These are phyloP conservation scores for Sapayoa aenigma DNA, from an alignment of 2,113 vertebrate genomes.

Conservation along the genomic window DNA sequence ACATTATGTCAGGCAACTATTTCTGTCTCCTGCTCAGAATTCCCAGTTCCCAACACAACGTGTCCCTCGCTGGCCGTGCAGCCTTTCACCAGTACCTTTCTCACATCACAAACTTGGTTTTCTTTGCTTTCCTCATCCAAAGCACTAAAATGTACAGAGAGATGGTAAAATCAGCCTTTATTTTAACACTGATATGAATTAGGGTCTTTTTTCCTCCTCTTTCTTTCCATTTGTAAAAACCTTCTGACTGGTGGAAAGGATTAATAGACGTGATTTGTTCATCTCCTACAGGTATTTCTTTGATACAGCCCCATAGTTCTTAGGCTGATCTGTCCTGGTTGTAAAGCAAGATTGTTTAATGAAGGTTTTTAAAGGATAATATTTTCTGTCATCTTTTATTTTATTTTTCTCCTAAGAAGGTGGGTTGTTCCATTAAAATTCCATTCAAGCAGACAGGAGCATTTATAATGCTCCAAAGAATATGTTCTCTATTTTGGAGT, in stretches of 20 bases:
- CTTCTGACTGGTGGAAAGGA: neutral
- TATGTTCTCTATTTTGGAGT: constrained; percentile 48
- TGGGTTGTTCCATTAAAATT: constrained; percentile 59
- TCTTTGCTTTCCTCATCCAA: neutral
- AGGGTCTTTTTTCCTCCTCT: neutral
- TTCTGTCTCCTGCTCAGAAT: neutral
- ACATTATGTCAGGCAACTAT: neutral
- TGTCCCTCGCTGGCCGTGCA: neutral
- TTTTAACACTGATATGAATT: neutral
- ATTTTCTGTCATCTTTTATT: constrained; percentile 15
- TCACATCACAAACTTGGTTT: neutral
- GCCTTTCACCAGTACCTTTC: neutral
- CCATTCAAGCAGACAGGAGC: constrained; percentile 45
- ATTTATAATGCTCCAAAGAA: constrained; percentile 59
- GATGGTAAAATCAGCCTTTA: neutral
- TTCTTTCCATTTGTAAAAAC: neutral
- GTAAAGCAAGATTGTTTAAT: constrained; percentile 10
- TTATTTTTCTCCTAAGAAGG: neutral
- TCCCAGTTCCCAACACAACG: neutral
- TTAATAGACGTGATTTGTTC: neutral
- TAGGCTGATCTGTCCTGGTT: neutral
- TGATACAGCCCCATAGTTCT: neutral
- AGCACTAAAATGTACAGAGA: neutral
- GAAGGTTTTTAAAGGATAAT: neutral
- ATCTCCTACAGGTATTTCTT: neutral